phyloP scores from a whole-genome alignment of 2,797 vertebrate genomes.

The Cetoscarus ocellatus region DNA sequence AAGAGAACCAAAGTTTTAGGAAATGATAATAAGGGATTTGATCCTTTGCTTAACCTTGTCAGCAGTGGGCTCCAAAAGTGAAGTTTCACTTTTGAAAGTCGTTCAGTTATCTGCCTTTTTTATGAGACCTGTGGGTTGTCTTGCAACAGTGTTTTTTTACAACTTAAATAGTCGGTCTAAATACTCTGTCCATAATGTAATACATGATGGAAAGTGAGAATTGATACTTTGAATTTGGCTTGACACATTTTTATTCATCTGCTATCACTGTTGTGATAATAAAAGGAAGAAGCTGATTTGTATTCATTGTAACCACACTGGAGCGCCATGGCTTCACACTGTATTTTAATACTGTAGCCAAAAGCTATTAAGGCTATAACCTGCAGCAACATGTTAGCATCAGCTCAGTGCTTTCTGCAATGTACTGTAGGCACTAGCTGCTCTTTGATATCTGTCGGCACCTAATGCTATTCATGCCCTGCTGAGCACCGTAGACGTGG shows the following conservation, averaged over 20 bases:
- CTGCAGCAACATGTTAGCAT: slow-evolving; percentile 55
- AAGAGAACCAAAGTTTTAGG: too few relatives aligned
- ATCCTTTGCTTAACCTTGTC: too few relatives aligned
- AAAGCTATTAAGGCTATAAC: slow-evolving; percentile 65
- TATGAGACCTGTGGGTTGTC: too few relatives aligned
- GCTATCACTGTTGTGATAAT: neutral
- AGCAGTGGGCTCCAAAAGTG: too few relatives aligned
- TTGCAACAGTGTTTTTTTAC: neutral
- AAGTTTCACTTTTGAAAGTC: neutral
- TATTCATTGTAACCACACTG: slow-evolving; percentile 27
- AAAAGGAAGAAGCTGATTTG: slow-evolving; percentile 11
- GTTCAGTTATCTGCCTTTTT: too few relatives aligned
- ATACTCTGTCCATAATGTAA: neutral
- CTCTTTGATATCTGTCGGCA: slow-evolving; percentile 63
- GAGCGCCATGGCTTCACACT: slow-evolving; percentile 10
- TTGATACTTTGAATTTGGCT: neutral
- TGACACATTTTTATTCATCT: neutral
- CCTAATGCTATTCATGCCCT: slow-evolving; percentile 72
- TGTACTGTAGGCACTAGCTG: slow-evolving; percentile 39
- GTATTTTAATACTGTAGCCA: slow-evolving; percentile 39
- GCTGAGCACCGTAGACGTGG: slow-evolving; percentile 62
- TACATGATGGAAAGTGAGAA: neutral
- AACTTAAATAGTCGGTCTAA: neutral
- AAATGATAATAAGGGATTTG: too few relatives aligned
- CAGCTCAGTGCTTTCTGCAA: slow-evolving; percentile 52